phyloP scores from a whole-genome alignment of 53 echinoderm and acorn worm genomes.

The Stichopus horrens region DNA sequence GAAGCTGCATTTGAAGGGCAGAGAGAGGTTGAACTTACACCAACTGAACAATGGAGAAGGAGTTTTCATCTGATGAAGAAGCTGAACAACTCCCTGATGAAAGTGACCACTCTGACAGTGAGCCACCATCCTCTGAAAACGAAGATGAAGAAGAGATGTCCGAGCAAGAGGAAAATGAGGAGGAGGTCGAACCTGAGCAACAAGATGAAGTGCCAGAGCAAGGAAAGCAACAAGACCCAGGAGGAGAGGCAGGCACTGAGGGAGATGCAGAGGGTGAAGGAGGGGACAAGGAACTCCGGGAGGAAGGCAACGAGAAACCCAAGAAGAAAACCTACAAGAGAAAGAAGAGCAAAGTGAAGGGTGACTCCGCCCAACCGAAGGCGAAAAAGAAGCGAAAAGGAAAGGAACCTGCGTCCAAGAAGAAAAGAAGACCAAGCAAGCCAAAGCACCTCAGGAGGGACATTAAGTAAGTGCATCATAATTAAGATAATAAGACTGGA shows the following conservation, averaged over 20 bases:
- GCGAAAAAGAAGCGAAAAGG: constrained; percentile 42
- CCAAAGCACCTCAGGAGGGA: constrained; percentile 77
- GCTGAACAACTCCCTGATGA: constrained; percentile 6
- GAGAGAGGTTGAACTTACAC: background rate
- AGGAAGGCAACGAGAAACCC: constrained; percentile 11
- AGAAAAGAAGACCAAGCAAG: constrained; percentile 57
- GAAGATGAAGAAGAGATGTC: background rate
- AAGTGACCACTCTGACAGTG: constrained; percentile 20
- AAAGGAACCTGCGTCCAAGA: constrained; percentile 40
- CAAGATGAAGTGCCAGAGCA: background rate
- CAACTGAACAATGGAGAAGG: constrained; percentile 4
- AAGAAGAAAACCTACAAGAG: constrained; percentile 43
- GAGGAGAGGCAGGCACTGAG: constrained; percentile 11
- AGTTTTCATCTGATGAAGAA: constrained; percentile 25
- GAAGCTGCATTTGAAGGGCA: background rate
- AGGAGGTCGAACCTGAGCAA: background rate
- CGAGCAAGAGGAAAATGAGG: constrained; percentile 2
- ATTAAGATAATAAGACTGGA: background rate
- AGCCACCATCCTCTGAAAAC: constrained; percentile 9
- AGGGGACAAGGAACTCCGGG: constrained; percentile 1
- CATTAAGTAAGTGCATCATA: constrained; percentile 63
- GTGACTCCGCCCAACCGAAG: constrained; percentile 42
- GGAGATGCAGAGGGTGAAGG: constrained; percentile 37
- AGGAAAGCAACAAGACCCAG: background rate
- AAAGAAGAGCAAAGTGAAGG: constrained; percentile 48